Evolutionary conservation across 2,797 vertebrate genomes (phyloP).

Genomic region (Diplodus sargus): DNA sequence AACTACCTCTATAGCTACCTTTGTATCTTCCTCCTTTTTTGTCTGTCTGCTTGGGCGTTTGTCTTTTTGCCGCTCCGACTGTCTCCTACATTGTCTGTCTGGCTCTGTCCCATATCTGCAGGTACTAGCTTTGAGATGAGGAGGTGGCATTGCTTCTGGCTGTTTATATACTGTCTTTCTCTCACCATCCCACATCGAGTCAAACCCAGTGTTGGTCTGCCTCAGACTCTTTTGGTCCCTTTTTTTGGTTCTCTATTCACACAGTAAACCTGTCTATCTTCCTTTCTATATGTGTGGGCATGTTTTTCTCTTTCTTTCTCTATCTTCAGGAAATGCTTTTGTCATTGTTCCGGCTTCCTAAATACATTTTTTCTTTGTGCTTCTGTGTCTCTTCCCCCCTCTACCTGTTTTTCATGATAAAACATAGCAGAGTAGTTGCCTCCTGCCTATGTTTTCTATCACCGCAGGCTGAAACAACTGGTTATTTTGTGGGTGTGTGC

Average conservation of each 20-base stretch:
- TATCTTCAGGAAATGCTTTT: slow-evolving; percentile 34
- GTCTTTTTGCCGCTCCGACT: slow-evolving; percentile 53
- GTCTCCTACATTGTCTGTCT: slow-evolving; percentile 55
- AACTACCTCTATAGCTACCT: slow-evolving; percentile 59
- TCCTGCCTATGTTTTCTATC: slow-evolving; percentile 26
- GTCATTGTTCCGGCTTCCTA: slow-evolving; percentile 11
- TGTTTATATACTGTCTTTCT: slow-evolving; percentile 47
- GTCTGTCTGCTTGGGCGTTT: slow-evolving; percentile 47
- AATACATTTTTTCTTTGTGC: not conserved
- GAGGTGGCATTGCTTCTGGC: slow-evolving; percentile 64
- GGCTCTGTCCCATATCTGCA: slow-evolving; percentile 53
- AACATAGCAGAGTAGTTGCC: slow-evolving; percentile 21
- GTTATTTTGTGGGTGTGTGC: not conserved
- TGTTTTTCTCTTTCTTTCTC: slow-evolving; percentile 17
- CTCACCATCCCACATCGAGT: slow-evolving; percentile 9
- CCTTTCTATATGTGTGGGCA: not conserved
- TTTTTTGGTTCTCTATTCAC: slow-evolving; percentile 26
- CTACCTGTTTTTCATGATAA: slow-evolving; percentile 22
- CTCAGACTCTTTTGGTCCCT: slow-evolving; percentile 22
- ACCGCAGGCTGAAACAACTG: slow-evolving; percentile 13
- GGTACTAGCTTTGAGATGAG: slow-evolving; percentile 57
- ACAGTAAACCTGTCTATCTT: slow-evolving; percentile 24
- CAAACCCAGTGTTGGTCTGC: slow-evolving; percentile 38
- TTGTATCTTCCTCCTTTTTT: slow-evolving; percentile 58
- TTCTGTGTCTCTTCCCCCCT: slow-evolving; percentile 1